These are phyloP conservation scores for Cabera pusaria DNA, from an alignment of 2,888 invertebrate species.

Conservation along the genomic window DNA sequence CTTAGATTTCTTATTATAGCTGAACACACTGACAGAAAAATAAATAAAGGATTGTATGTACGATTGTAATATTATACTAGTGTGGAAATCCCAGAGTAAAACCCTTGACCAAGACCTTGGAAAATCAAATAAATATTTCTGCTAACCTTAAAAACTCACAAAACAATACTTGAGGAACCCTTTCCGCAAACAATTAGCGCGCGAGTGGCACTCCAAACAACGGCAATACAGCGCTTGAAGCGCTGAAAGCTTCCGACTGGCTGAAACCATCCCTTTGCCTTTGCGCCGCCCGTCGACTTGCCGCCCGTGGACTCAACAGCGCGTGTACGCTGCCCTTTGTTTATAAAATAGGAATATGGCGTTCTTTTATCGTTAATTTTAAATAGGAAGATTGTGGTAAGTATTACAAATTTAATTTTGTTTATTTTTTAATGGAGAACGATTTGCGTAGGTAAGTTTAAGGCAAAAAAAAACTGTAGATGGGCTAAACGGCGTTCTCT, in stretches of 20 bases:
- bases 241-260: constrained; percentile 64
- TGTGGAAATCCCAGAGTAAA: too few species aligned
- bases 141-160: constrained; percentile 63
- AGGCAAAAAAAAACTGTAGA: too few species aligned
- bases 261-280: constrained; percentile 61
- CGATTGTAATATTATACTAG: too few species aligned
- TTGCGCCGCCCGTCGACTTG: constrained; percentile 63
- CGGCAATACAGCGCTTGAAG: constrained; percentile 63
- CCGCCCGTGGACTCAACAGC: constrained; percentile 56
- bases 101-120: too few species aligned
- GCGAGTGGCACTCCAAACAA: constrained; percentile 74
- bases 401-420: too few species aligned
- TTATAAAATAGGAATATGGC: constrained; percentile 28
- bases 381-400: constrained; percentile 8
- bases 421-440: too few species aligned
- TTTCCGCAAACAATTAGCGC: constrained; percentile 82
- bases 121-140: constrained; percentile 36
- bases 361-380: constrained; percentile 5
- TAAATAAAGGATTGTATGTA: too few species aligned
- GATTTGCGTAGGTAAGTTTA: too few species aligned
- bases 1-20: too few species aligned
- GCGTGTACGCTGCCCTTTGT: constrained; percentile 55
- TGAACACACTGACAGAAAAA: too few species aligned
- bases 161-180: constrained; percentile 78
- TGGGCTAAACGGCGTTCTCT: too few species aligned